These are phyloP conservation scores for Eueides isabella DNA, from an alignment of 1,140 invertebrate genomes.

Conservation along the genomic window DNA sequence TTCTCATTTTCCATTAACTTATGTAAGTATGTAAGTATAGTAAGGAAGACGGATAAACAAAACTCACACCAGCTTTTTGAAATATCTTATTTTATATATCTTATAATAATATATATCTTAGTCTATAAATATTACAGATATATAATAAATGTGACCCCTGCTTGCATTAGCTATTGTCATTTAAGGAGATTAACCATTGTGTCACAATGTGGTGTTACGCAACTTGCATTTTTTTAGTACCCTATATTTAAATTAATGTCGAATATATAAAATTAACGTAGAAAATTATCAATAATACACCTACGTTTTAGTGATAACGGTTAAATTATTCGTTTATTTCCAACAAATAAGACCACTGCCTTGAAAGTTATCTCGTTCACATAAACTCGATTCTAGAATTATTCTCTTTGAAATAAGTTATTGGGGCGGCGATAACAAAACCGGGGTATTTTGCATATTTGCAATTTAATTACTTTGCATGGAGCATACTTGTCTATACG, in stretches of 20 bases:
- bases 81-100: too few relatives aligned
- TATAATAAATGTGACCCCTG: too few relatives aligned
- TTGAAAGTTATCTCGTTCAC: neutral
- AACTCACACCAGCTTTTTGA: too few relatives aligned
- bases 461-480: neutral
- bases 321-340: slow-evolving; percentile 6
- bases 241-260: neutral
- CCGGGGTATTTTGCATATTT: neutral
- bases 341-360: neutral
- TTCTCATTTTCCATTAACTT: too few relatives aligned
- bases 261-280: neutral
- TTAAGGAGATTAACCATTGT: neutral
- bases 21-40: too few relatives aligned
- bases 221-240: neutral
- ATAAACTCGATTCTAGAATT: neutral
- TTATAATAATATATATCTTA: too few relatives aligned
- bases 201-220: neutral
- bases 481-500: too few relatives aligned
- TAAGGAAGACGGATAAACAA: too few relatives aligned
- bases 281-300: neutral
- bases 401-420: slow-evolving; percentile 6
- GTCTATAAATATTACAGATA: too few relatives aligned
- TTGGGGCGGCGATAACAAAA: neutral
- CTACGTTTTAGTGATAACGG: neutral
- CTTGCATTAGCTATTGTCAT: neutral